These are phyloP conservation scores for Plemyria rubiginata DNA, from an alignment of 2,888 invertebrate genomes.

Conservation along the genomic window DNA sequence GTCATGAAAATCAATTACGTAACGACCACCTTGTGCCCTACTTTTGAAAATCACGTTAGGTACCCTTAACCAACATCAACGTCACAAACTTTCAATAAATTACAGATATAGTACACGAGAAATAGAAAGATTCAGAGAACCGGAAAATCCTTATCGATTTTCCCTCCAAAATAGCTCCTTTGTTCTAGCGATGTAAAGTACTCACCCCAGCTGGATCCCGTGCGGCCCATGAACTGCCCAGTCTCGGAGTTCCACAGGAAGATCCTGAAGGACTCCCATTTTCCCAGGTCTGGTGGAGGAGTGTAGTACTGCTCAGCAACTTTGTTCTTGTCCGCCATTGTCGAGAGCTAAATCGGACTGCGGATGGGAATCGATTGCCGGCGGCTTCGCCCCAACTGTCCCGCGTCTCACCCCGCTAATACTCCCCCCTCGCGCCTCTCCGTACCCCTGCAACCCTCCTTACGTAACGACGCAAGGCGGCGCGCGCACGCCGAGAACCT, in stretches of 20 bases:
- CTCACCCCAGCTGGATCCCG: slow-evolving; percentile 98
- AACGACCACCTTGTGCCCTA: slow-evolving; percentile 24
- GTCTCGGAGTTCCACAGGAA: slow-evolving; percentile 97
- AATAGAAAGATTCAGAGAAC: slow-evolving; percentile 9
- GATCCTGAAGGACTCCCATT: slow-evolving; percentile 93
- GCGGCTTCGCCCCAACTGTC: slow-evolving; percentile 65
- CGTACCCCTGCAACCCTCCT: slow-evolving; percentile 69
- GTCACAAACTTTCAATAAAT: background rate
- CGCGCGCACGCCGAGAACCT: slow-evolving; percentile 73
- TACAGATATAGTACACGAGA: background rate
- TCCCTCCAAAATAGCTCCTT: slow-evolving; percentile 61
- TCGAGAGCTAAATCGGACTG: slow-evolving; percentile 77
- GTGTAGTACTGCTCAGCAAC: slow-evolving; percentile 90
- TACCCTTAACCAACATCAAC: too few relatives aligned
- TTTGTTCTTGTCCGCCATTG: slow-evolving; percentile 91
- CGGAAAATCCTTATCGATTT: slow-evolving; percentile 44
- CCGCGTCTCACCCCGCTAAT: slow-evolving; percentile 41
- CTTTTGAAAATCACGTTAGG: slow-evolving; percentile 2
- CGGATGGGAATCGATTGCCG: slow-evolving; percentile 76
- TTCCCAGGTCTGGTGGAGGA: slow-evolving; percentile 91
- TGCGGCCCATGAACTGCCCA: slow-evolving; percentile 95
- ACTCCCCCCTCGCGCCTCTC: slow-evolving; percentile 50
- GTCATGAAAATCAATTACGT: slow-evolving; percentile 33
- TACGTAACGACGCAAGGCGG: slow-evolving; percentile 79
- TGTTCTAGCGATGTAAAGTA: slow-evolving; percentile 50